Evolutionary conservation across 2,888 invertebrate species (phyloP).

Genomic region (Trissolcus brochymenae): DNA sequence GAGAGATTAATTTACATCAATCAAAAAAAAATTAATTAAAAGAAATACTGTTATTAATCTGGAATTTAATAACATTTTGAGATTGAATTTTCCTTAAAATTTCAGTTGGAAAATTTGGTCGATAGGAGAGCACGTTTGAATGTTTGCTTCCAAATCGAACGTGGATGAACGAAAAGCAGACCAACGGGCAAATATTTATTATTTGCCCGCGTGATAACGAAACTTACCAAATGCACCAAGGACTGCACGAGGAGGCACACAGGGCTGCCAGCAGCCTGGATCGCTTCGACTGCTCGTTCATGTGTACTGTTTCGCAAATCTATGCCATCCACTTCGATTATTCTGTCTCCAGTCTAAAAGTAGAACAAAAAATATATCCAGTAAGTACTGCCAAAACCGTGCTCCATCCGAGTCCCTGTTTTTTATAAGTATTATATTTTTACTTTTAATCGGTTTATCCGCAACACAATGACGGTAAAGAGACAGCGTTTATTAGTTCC

Average conservation of each 20-base stretch:
- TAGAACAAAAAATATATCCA: conserved; percentile 56
- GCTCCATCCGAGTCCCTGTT: conserved; percentile 6
- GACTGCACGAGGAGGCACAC: conserved; percentile 94
- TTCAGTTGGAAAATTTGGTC: background rate
- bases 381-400: conserved; percentile 43
- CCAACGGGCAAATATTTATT: background rate
- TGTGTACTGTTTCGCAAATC: conserved; percentile 94
- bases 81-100: background rate
- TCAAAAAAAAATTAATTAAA: too few relatives aligned
- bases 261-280: conserved; percentile 91
- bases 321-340: conserved; percentile 92
- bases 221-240: conserved; percentile 84
- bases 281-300: conserved; percentile 95
- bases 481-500: too few relatives aligned
- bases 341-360: conserved; percentile 89
- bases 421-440: conserved; percentile 10
- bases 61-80: background rate
- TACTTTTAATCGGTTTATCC: background rate
- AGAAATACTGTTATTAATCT: too few relatives aligned
- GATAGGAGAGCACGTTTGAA: background rate
- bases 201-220: background rate
- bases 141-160: too few relatives aligned
- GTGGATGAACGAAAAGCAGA: background rate
- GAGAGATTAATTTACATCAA: too few relatives aligned
- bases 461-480: background rate